Conservation (phyloP, 2,888 invertebrate species). For the Sepioteuthis lessoniana region DNA sequence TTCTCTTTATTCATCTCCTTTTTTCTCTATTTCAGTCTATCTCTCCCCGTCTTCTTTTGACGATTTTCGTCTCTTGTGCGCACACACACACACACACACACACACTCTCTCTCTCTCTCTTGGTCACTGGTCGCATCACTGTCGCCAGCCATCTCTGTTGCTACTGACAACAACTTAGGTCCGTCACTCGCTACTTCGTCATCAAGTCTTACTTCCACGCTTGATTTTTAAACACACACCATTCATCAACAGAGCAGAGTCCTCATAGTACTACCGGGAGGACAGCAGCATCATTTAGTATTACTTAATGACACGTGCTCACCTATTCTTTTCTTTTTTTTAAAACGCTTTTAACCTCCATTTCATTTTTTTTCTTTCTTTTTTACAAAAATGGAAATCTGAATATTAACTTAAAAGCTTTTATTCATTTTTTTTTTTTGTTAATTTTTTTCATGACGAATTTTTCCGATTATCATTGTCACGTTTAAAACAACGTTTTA, state of each 20-base stretch:
- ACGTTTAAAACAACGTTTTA: too few species aligned
- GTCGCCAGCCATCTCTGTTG: not conserved
- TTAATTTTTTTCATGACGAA: too few species aligned
- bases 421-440: too few species aligned
- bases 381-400: too few species aligned
- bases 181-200: not conserved
- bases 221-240: too few species aligned
- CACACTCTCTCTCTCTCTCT: not conserved
- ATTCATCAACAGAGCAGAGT: too few species aligned
- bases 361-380: too few species aligned
- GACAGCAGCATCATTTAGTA: too few species aligned
- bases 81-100: not conserved
- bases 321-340: not conserved
- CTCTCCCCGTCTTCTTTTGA: not conserved
- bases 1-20: not conserved
- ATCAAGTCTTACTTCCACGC: not conserved
- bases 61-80: not conserved
- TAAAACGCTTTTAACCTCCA: too few species aligned
- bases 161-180: conserved; percentile 16
- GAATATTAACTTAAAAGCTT: too few species aligned
- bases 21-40: not conserved
- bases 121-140: not conserved
- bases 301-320: not conserved
- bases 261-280: too few species aligned
- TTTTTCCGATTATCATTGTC: too few species aligned